phyloP scores from a whole-genome alignment of 2,797 vertebrate species.

The Alcedo quadribrachys region DNA sequence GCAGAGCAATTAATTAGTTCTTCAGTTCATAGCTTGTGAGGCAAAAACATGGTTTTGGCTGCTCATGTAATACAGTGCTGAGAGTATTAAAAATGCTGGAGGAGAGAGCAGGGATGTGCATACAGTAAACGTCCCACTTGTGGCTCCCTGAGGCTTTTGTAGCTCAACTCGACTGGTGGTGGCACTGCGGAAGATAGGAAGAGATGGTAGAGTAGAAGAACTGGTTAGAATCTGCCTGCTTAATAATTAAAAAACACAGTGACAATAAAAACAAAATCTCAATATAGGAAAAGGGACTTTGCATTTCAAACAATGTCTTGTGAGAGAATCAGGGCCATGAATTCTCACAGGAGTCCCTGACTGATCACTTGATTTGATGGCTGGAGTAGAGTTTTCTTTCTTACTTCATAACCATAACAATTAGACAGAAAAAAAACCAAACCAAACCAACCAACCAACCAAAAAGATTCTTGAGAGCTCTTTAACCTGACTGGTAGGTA shows the following conservation, averaged over 20 bases:
- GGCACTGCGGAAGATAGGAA: not conserved
- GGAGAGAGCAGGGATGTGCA: accelerated
- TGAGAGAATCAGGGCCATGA: not conserved
- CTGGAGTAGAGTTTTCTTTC: not conserved
- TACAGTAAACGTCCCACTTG: not conserved
- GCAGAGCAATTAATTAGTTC: not conserved
- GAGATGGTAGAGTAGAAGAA: conserved; percentile 3
- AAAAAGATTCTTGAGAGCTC: not conserved
- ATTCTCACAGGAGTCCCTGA: not conserved
- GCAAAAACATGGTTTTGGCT: not conserved
- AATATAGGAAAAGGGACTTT: not conserved
- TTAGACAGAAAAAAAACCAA: not conserved
- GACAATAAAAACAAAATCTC: not conserved
- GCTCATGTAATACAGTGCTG: not conserved
- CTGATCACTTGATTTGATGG: not conserved
- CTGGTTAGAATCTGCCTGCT: conserved; percentile 2
- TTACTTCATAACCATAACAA: not conserved
- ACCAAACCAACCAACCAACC: not conserved
- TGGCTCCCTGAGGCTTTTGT: not conserved
- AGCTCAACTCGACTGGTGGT: not conserved
- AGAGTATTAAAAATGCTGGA: not conserved
- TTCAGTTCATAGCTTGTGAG: not conserved
- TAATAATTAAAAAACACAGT: conserved; percentile 12
- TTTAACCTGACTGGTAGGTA: not conserved
- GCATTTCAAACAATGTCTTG: not conserved